A percentile compares a stretch with the other conserved stretches of the same genome.
phyloP scores from a whole-genome alignment of 2,888 invertebrate species.

The Gisinianus flammeolus region DNA sequence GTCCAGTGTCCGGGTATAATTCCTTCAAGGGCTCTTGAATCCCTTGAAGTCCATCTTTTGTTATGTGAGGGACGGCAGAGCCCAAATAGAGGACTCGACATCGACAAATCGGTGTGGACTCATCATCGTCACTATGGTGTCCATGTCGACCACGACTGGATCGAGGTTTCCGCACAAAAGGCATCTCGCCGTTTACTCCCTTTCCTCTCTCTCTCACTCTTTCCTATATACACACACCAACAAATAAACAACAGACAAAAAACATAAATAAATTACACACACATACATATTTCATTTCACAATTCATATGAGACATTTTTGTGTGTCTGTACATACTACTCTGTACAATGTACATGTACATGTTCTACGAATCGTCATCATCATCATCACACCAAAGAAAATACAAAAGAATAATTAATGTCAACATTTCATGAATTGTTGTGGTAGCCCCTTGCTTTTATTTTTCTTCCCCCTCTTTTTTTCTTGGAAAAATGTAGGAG shows the following conservation, averaged over 20 bases:
- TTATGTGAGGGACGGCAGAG: constrained; percentile 93
- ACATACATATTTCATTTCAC: background rate
- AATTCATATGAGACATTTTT: too few species aligned
- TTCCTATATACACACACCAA: too few species aligned
- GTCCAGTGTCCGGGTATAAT: constrained; percentile 93
- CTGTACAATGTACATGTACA: too few species aligned
- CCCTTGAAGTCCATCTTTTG: constrained; percentile 96
- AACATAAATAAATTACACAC: background rate
- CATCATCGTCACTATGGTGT: constrained; percentile 63
- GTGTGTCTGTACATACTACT: too few species aligned
- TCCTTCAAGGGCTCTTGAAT: constrained; percentile 97
- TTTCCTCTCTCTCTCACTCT: background rate
- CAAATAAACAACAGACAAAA: background rate
- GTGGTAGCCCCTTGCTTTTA: too few species aligned
- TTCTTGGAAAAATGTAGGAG: too few species aligned
- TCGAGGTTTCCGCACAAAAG: constrained; percentile 57
- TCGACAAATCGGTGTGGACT: constrained; percentile 93
- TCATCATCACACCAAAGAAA: too few species aligned
- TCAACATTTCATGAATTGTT: too few species aligned
- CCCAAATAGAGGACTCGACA: constrained; percentile 97
- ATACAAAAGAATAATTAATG: too few species aligned
- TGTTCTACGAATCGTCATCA: too few species aligned
- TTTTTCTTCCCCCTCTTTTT: too few species aligned
- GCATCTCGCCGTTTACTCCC: constrained; percentile 46
- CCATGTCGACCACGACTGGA: constrained; percentile 44